Base-by-base conservation (phyloP, 2,888 invertebrate species). In the Entomobrya multifasciata region DNA sequence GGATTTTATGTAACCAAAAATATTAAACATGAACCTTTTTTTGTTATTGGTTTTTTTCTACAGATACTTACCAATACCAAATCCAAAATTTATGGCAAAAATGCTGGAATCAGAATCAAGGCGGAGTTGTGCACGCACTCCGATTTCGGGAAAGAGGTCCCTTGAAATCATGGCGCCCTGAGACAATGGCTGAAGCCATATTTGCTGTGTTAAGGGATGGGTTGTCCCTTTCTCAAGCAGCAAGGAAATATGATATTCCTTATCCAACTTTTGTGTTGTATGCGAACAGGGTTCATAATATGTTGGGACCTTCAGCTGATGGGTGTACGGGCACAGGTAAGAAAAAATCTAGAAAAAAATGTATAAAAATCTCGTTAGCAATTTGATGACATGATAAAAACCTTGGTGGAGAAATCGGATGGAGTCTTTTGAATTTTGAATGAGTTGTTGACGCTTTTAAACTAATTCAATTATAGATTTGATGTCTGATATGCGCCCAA, bases 11-110 rank as follows among this genome's bases (percentile, higher is more conserved):
- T 22, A 55, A 20, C 10, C 8, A 65, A 65, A 30, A 8, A 55
- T 55, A 55, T 55, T 55, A 8, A 3, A 4, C 20, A 13, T 36
- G 30, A 8, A 15, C 55, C 83, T 72, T 87, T 87, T 92, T 92
- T 90, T 95, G 30, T n/a, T 36, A 4, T 1, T 22, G 22, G 96
- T n/a, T n/a, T n/a, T n/a, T n/a, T n/a, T n/a, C n/a, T n/a, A 95
- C 96, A 95, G 97, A 97, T 94, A 97, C 97, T 94, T 97, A 97
- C 94, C 97, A 97, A 93, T 97, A 97, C 93, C 97, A 97, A 93
- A 94, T 97, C 93, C 97, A 97, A 93, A 97, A 96, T 86, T 96
- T 97, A 96, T 97, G 97, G 97, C 97, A 97, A 93, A 97, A 97
- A 93, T 97, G 97, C 93, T 97, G 97, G 97, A 97, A 96, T 93